phyloP scores from a whole-genome alignment of 2,888 invertebrate genomes.

The Hanleya hanleyi region DNA sequence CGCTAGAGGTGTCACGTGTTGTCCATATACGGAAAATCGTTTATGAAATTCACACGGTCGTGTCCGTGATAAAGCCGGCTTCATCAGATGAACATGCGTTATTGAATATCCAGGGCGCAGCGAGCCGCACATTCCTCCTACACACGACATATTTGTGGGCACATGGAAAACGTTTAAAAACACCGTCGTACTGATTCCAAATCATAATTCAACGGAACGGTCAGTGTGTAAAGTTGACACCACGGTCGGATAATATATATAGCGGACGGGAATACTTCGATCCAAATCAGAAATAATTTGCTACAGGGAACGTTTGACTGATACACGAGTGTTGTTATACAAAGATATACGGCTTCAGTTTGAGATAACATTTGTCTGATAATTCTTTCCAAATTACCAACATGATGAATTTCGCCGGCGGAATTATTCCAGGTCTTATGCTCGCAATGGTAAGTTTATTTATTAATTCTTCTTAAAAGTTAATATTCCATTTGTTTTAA shows the following conservation, averaged over 20 bases:
- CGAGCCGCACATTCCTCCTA: not conserved
- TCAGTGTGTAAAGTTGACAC: not conserved
- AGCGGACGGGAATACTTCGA: no score
- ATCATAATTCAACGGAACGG: not conserved
- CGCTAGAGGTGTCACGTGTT: not conserved
- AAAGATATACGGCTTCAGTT: no score
- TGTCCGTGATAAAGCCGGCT: not conserved
- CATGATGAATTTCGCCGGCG: no score
- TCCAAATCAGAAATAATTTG: not conserved
- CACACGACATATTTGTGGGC: not conserved
- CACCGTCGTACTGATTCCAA: not conserved
- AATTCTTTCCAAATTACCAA: no score
- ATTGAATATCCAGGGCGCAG: not conserved
- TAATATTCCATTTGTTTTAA: no score
- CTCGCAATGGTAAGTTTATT: no score
- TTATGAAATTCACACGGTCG: conserved; percentile 5
- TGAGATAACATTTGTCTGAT: no score
- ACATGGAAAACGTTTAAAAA: not conserved
- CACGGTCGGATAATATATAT: no score
- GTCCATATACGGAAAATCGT: not conserved
- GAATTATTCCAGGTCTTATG: no score
- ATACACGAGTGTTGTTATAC: not conserved
- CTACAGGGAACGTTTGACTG: not conserved
- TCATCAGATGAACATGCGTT: not conserved
- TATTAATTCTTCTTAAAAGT: no score